Conservation (phyloP, 2,797 vertebrate species). For the Poeciliopsis infans region DNA sequence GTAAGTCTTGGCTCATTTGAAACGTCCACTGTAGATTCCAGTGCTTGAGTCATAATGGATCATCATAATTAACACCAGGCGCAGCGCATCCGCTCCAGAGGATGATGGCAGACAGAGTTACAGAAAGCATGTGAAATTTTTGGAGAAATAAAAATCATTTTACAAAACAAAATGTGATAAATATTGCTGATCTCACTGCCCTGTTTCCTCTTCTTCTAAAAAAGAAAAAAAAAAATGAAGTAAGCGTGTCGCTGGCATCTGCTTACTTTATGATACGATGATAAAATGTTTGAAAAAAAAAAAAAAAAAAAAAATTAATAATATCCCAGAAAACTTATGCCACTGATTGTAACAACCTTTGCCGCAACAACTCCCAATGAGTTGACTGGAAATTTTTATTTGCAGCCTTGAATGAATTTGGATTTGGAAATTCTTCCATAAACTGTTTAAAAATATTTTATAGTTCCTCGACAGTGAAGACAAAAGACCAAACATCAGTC, state of each 20-base stretch:
- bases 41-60: slow-evolving; percentile 61
- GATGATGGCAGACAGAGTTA: slow-evolving; percentile 44
- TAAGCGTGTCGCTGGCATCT: background rate
- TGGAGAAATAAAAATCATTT: background rate
- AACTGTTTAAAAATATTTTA: background rate
- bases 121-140: slow-evolving; percentile 35
- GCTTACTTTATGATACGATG: background rate
- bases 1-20: slow-evolving; percentile 22
- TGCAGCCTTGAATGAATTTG: background rate
- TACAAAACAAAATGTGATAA: background rate
- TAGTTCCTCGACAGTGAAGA: background rate
- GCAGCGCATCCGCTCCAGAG: slow-evolving; percentile 46
- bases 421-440: background rate
- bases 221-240: background rate
- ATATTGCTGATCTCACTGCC: background rate
- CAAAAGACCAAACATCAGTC: background rate
- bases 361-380: background rate
- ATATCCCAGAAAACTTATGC: background rate
- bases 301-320: background rate
- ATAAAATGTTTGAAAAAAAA: background rate
- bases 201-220: too few species aligned
- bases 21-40: slow-evolving; percentile 24
- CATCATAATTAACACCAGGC: slow-evolving; percentile 18
- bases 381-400: background rate
- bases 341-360: background rate